Percentiles rank a stretch among this genome's conserved stretches.
Conservation (phyloP, 1,140 invertebrate genomes). For the Coelopa frigida region DNA sequence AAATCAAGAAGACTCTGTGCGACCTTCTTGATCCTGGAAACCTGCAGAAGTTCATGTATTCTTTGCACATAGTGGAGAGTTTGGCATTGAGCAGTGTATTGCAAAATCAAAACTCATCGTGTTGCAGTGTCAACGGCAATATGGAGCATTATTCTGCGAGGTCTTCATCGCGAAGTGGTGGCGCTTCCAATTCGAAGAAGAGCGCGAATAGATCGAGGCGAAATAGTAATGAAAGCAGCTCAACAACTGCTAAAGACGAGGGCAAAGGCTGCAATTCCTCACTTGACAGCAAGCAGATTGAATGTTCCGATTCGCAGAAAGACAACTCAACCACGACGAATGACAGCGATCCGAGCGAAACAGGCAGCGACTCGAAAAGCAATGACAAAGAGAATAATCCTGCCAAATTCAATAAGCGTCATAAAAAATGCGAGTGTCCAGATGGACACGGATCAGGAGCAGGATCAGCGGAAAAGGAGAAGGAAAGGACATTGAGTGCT, state of each 20-base stretch:
- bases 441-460: too few species aligned
- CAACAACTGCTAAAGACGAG: slow-evolving; percentile 14
- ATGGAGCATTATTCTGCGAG: too few species aligned
- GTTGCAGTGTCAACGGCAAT: slow-evolving; percentile 23
- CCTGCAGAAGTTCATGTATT: slow-evolving; percentile 92
- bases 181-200: slow-evolving; percentile 15
- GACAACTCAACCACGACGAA: slow-evolving; percentile 20
- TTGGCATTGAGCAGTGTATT: slow-evolving; percentile 28
- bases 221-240: slow-evolving; percentile 32
- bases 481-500: not conserved
- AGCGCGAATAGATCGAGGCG: slow-evolving; percentile 15
- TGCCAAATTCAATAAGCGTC: slow-evolving; percentile 14
- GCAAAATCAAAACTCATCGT: slow-evolving; percentile 2
- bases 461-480: not conserved
- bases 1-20: slow-evolving; percentile 51
- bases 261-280: slow-evolving; percentile 20
- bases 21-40: slow-evolving; percentile 76
- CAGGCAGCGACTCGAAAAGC: slow-evolving; percentile 23
- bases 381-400: slow-evolving; percentile 36
- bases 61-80: slow-evolving; percentile 82
- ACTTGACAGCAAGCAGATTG: too few species aligned
- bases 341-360: slow-evolving; percentile 18
- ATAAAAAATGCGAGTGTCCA: too few species aligned
- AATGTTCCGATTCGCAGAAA: too few species aligned
- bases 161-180: too few species aligned